phyloP scores from a whole-genome alignment of 2,797 vertebrate genomes.

The Myotis planiceps region DNA sequence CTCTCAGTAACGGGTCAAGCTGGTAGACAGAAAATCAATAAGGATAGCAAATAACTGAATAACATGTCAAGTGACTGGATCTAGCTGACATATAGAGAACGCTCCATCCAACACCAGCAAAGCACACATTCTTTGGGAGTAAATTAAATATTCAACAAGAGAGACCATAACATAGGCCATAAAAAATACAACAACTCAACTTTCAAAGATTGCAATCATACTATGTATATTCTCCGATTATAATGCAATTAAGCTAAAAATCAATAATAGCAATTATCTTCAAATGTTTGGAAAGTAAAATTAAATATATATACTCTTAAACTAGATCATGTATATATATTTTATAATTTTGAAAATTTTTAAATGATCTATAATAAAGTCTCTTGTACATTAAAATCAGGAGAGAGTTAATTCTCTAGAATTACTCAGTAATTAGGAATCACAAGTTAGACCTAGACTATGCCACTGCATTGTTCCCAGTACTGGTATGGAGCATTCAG shows the following conservation, averaged over 20 bases:
- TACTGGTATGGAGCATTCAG: neutral
- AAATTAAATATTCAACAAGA: constrained; percentile 14
- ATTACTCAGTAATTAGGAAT: neutral
- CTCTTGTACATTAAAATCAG: neutral
- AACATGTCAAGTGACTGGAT: neutral
- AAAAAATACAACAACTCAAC: neutral
- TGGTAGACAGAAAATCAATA: neutral
- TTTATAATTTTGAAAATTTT: neutral
- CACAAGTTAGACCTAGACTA: neutral
- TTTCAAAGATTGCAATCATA: neutral
- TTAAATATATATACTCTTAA: neutral
- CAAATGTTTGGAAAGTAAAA: constrained; percentile 17
- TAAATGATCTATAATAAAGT: neutral
- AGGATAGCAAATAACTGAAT: neutral
- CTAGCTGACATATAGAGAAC: neutral
- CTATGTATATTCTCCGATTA: neutral
- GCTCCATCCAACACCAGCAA: neutral
- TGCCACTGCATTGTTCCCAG: fast-evolving
- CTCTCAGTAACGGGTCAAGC: neutral
- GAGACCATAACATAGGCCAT: neutral
- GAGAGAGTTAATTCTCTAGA: neutral
- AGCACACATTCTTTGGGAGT: neutral
- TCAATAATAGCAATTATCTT: neutral
- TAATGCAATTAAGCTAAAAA: neutral
- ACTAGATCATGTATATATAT: neutral